Conservation (phyloP, 2,113 vertebrate species). For the Anser cygnoides region DNA sequence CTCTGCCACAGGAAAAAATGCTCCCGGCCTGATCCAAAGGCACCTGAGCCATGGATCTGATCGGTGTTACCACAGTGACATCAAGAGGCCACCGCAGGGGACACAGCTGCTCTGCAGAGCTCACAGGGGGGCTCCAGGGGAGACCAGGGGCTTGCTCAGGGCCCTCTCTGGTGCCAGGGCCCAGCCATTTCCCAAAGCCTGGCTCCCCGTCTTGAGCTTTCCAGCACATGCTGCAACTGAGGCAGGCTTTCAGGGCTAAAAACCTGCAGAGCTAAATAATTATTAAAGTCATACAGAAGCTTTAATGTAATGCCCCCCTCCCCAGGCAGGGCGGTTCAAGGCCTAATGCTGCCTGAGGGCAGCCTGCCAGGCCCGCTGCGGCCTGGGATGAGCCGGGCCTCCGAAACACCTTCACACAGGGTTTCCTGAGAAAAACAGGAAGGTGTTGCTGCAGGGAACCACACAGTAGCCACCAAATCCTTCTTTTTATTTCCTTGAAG, state of each 20-base stretch:
- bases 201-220: neutral
- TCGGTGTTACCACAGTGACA: neutral
- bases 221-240: neutral
- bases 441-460: neutral
- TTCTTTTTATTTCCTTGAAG: neutral
- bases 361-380: neutral
- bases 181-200: neutral
- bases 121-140: neutral
- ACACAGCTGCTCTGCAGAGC: neutral
- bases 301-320: neutral
- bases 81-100: slow-evolving; percentile 20
- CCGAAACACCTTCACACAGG: accelerated
- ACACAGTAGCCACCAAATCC: neutral
- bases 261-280: neutral
- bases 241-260: neutral
- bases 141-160: neutral
- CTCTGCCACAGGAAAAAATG: neutral
- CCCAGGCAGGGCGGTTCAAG: neutral
- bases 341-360: accelerated
- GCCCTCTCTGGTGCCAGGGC: neutral
- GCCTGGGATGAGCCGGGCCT: neutral
- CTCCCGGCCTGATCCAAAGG: neutral
- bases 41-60: neutral
- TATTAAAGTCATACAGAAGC: neutral
- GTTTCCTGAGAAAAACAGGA: neutral